A percentile compares a stretch with the other conserved stretches of the same genome.
Evolutionary conservation across 2,888 invertebrate genomes (phyloP).

Genomic region (Drosophila merina): DNA sequence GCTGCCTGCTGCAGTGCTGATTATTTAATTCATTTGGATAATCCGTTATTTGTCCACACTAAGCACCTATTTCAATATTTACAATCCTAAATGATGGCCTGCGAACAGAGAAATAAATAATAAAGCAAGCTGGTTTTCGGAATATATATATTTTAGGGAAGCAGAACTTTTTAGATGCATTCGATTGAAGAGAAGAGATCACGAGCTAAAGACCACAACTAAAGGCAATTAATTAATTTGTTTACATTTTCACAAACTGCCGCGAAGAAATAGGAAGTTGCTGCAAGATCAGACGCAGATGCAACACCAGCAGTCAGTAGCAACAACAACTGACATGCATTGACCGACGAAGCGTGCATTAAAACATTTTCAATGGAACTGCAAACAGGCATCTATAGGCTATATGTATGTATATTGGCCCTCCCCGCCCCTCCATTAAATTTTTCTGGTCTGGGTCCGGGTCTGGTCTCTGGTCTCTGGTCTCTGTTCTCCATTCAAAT

Average conservation of each 20-base stretch:
- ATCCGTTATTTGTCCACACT: slow-evolving; percentile 27
- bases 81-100: slow-evolving; percentile 9
- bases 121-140: not conserved
- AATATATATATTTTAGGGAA: not conserved
- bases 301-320: slow-evolving; percentile 49
- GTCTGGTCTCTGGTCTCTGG: slow-evolving; percentile 52
- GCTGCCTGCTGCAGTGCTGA: slow-evolving; percentile 49
- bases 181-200: not conserved
- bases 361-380: slow-evolving; percentile 77
- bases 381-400: slow-evolving; percentile 55
- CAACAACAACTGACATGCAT: slow-evolving; percentile 67
- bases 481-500: slow-evolving; percentile 63
- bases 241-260: slow-evolving; percentile 72
- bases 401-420: not conserved
- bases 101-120: too few relatives aligned
- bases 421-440: slow-evolving; percentile 11
- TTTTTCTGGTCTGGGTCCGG: slow-evolving; percentile 35
- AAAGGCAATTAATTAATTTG: slow-evolving; percentile 78
- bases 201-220: slow-evolving; percentile 55
- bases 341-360: slow-evolving; percentile 77
- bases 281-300: slow-evolving; percentile 76
- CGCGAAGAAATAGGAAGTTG: slow-evolving; percentile 77
- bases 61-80: slow-evolving; percentile 21
- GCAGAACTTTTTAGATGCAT: not conserved
- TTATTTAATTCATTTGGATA: slow-evolving; percentile 43